phyloP scores from a whole-genome alignment of 2,888 invertebrate species.

The Erebia aethiops region DNA sequence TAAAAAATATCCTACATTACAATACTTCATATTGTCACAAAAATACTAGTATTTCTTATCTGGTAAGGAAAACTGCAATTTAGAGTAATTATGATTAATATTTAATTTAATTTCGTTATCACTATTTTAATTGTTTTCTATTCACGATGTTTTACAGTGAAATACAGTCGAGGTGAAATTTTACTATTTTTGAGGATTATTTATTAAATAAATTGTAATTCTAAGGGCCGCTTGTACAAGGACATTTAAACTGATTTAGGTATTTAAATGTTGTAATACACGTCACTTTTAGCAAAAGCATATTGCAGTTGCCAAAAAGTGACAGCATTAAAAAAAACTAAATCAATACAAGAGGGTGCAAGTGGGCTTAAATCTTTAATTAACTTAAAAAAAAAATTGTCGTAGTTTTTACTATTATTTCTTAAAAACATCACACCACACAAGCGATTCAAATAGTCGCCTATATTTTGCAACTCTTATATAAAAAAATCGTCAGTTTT shows the following conservation, averaged over 20 bases:
- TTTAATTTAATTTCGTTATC: too few species aligned
- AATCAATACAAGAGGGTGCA: too few species aligned
- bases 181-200: background rate
- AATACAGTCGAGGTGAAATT: slow-evolving; percentile 10
- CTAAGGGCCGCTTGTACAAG: too few species aligned
- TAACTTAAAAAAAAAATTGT: too few species aligned
- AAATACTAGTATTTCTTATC: slow-evolving; percentile 31
- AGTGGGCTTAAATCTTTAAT: too few species aligned
- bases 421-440: background rate
- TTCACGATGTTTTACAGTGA: slow-evolving; percentile 20
- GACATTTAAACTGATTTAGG: too few species aligned
- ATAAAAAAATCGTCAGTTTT: slow-evolving; percentile 22
- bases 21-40: slow-evolving; percentile 34
- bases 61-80: slow-evolving; percentile 36
- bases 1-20: background rate
- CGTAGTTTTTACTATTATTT: background rate
- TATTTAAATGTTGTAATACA: too few species aligned
- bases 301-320: too few species aligned
- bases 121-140: slow-evolving; percentile 8
- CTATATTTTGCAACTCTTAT: background rate
- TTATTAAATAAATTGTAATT: too few species aligned
- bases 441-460: background rate
- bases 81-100: slow-evolving; percentile 19
- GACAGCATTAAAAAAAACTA: too few species aligned
- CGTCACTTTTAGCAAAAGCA: too few species aligned